Evolutionary conservation across 92 coral and sea anemone species (phyloP).

Genomic region (Epizoanthus ramosus): DNA sequence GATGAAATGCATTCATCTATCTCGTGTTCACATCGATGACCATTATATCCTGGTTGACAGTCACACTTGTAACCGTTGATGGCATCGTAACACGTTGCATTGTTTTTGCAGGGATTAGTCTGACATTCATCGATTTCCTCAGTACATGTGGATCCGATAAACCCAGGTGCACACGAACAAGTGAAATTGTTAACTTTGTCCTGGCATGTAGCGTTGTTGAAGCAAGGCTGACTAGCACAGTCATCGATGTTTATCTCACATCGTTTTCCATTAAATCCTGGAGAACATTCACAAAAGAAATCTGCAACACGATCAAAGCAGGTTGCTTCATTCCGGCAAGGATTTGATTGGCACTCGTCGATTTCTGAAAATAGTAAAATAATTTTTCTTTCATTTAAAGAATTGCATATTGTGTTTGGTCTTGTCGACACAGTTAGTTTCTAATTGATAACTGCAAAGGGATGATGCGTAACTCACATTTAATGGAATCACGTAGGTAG

Average conservation of each 20-base stretch:
- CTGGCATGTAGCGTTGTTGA: constrained; percentile 2
- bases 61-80: background rate
- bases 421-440: too few species aligned
- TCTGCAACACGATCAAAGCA: constrained; percentile 3
- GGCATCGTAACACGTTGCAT: background rate
- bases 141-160: background rate
- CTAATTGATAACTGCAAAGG: too few species aligned
- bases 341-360: constrained; percentile 7
- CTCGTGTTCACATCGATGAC: background rate
- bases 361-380: background rate
- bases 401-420: background rate
- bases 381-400: background rate
- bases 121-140: background rate
- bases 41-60: background rate
- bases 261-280: background rate
- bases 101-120: constrained; percentile 1
- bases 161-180: constrained; percentile 9
- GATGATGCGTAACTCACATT: too few species aligned
- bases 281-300: background rate
- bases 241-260: constrained; percentile 23
- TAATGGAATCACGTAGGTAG: too few species aligned
- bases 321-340: constrained; percentile 1
- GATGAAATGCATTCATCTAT: constrained; percentile 1
- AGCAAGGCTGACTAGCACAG: constrained; percentile 27
- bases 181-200: background rate